Conservation (phyloP, 2,888 invertebrate species). For the Acleris literana region DNA sequence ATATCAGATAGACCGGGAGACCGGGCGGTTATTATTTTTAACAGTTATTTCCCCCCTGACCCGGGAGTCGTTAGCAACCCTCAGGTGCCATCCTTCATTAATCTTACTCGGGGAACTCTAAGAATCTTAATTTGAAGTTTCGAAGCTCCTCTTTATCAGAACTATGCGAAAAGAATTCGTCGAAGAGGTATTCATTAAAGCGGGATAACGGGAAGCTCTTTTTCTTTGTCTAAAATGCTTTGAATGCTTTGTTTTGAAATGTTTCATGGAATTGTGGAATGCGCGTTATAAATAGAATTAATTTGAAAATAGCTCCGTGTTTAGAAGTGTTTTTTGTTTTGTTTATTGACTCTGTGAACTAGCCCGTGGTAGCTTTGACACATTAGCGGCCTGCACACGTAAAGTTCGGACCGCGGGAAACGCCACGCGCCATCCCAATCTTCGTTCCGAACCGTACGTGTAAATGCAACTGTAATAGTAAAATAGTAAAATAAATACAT, state of each 20-base stretch:
- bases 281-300: constrained; percentile 2
- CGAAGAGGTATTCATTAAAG: constrained; percentile 74
- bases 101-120: constrained; percentile 80
- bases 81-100: constrained; percentile 80
- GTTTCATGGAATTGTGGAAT: constrained; percentile 17
- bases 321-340: neutral
- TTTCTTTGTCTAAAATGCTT: constrained; percentile 43
- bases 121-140: constrained; percentile 84
- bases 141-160: constrained; percentile 78
- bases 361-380: too few species aligned
- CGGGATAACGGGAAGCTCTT: constrained; percentile 57
- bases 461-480: too few species aligned
- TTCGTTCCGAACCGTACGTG: too few species aligned
- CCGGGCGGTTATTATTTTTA: constrained; percentile 67
- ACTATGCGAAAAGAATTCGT: constrained; percentile 81
- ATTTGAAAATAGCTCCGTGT: neutral
- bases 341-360: neutral
- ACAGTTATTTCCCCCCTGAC: constrained; percentile 64
- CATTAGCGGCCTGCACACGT: too few species aligned
- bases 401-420: too few species aligned
- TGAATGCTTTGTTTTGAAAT: constrained; percentile 38
- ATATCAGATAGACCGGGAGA: constrained; percentile 34
- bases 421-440: too few species aligned
- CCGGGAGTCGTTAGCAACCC: constrained; percentile 63
- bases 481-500: too few species aligned